Evolutionary conservation across 1,140 invertebrate species (phyloP), one percentile per base, ranked within the genome.

Genomic region (Nylanderia fulva): DNA sequence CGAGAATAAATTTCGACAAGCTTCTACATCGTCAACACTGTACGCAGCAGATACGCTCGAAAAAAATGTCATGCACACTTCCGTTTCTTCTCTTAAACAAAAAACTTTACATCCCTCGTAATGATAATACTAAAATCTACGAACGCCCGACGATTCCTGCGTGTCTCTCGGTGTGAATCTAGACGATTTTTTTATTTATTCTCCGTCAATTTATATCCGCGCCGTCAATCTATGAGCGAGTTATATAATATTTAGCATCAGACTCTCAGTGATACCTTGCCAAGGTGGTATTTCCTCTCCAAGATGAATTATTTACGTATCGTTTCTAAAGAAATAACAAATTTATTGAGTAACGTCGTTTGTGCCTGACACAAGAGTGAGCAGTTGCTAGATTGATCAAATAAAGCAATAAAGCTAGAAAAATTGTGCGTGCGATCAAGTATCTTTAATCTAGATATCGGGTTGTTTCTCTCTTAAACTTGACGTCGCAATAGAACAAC

Each of bases 71-170:
- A 79, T 15, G 66, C n/a, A 29, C n/a, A 54, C 33, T 15, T 2
- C 54, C 54, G 5, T 13, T 76, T 42, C 24, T 76, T 61, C 42
- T 29, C 74, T 63, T 63, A 58, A 76, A n/a, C n/a, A n/a, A n/a
- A n/a, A n/a, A 58, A 76, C 45, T 76, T 76, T n/a, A n/a, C 74
- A 45, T 45, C 18, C 45, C 18, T 68, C 27, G 24, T 66, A 61
- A 63, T 61, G 18, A 27, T 76, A 76, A 52, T 74, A 74, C n/a
- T 33, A 29, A 4, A 54, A 13, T 74, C 8, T 42, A 76, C 7
- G 18, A 63, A 29, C 27, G 29, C 36, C n/a, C 29, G 15, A 42
- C 4, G 27, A 29, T 76, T 79, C 4, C 29, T 68, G 15, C 6
- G 36, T 18, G 1, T 27, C 18, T 66, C 60, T 66, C 27, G 7